Evolutionary conservation across 2,113 vertebrate genomes (phyloP), one percentile per base, ranked within the genome.

Genomic region (Dicentrarchus labrax): DNA sequence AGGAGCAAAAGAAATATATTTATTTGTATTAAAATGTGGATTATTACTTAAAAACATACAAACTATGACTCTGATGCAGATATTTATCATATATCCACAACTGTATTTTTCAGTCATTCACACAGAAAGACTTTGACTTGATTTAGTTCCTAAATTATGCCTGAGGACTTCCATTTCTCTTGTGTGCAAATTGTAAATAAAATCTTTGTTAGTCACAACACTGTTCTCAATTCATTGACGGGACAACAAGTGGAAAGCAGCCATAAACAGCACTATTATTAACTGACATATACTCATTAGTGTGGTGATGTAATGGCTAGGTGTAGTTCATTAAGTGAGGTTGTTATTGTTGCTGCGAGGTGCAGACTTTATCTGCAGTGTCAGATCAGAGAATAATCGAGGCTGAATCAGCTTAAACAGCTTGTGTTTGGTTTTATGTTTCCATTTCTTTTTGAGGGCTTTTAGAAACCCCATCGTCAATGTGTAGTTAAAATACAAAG

Each of bases 141-240:
- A 12, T 48, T 76, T 72, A 69, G 66, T 79, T 57, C 8, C 65
- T 51, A 9, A 39, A 51, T 41, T 47, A 88, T 24, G 69, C 69
- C 69, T 15, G 24, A 74, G 57, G 56, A 50, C 84, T 80, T 86
- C 78, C 75, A 72, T 72, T 78, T 61, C 53, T n/a, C 75, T 48
- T 84, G 51, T 75, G 43, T 72, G n/a, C 21, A 50, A 78, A 39
- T 4, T 57, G 75, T 85, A 83, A 87, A 89, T 89, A 82, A 30
- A 87, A 87, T 62, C 36, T 72, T 72, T 68, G 36, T 48, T 57
- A 72, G 62, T 73, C 61, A 48, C 11, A 22, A 12, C 13, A 6
- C 12, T 54, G 39, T 72, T 30, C 30, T 30, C 22, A 11, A 2
- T 61, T 79, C 39, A 68, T 50, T 74, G 66, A 71, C 72, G n/a